Evolutionary conservation across 2,888 invertebrate species (phyloP).

Genomic region (Sthenelais limicola): DNA sequence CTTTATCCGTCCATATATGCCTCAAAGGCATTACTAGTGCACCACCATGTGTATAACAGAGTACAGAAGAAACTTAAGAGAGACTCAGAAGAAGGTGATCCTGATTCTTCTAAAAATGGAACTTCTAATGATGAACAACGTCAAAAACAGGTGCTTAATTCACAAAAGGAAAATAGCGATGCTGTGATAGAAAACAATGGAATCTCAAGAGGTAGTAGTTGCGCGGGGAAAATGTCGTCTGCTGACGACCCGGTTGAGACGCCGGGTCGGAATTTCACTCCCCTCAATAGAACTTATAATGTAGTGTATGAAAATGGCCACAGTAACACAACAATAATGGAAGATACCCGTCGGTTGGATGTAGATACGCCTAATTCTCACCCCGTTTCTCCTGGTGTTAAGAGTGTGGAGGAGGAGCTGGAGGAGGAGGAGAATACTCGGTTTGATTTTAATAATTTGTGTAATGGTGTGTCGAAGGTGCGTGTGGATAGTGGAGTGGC

Average conservation of each 20-base stretch:
- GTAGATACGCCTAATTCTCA: too few relatives aligned
- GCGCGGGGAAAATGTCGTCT: too few relatives aligned
- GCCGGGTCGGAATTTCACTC: constrained; percentile 6
- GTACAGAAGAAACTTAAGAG: constrained; percentile 42
- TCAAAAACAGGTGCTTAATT: too few relatives aligned
- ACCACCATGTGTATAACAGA: constrained; percentile 71
- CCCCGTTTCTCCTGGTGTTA: too few relatives aligned
- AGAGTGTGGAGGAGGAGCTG: too few relatives aligned
- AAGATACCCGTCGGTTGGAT: neutral
- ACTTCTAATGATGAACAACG: too few relatives aligned
- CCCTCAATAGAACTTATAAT: constrained; percentile 38
- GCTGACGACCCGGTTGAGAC: too few relatives aligned
- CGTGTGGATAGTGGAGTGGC: neutral
- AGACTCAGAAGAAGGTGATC: neutral
- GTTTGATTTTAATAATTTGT: neutral
- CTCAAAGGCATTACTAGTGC: constrained; percentile 79
- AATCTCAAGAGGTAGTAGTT: too few relatives aligned
- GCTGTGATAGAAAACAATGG: too few relatives aligned
- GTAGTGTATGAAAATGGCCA: constrained; percentile 27
- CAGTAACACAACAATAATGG: constrained; percentile 19
- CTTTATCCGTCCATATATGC: constrained; percentile 90
- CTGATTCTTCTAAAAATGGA: too few relatives aligned
- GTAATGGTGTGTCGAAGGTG: neutral
- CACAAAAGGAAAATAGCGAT: too few relatives aligned
- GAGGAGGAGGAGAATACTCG: too few relatives aligned